Percentiles rank a stretch among this genome's conserved stretches.
These are phyloP conservation scores for Hippopotamus amphibius DNA, from an alignment of 2,113 vertebrate species.

Conservation along the genomic window DNA sequence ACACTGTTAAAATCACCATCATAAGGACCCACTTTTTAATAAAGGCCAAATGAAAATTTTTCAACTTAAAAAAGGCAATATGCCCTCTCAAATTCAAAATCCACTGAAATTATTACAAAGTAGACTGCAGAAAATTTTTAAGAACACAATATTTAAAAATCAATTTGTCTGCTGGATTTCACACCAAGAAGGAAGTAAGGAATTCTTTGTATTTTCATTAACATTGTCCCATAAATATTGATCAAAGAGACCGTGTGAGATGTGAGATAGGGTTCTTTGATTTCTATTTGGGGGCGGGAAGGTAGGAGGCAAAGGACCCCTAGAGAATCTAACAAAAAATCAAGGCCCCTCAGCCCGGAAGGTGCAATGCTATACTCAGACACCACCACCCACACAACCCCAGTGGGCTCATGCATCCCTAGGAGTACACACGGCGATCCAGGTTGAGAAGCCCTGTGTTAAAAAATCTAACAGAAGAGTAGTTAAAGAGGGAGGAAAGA, in stretches of 20 bases:
- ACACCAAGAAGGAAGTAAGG: not conserved
- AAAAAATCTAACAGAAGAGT: not conserved
- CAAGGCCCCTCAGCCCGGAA: not conserved
- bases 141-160: not conserved
- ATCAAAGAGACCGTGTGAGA: not conserved
- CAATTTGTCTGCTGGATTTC: not conserved
- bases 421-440: too few relatives aligned
- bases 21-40: not conserved
- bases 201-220: not conserved
- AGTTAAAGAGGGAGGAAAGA: not conserved
- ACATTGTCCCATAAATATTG: not conserved
- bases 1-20: not conserved
- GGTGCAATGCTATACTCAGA: fast-evolving
- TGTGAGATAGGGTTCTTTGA: not conserved
- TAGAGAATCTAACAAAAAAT: not conserved
- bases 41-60: not conserved
- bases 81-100: not conserved
- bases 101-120: not conserved
- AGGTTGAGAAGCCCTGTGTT: not conserved
- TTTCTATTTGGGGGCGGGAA: too few relatives aligned
- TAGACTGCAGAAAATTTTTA: not conserved
- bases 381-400: too few relatives aligned
- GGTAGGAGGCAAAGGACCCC: not conserved
- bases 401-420: fast-evolving
- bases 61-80: not conserved